Evolutionary conservation across 2,888 invertebrate genomes (phyloP), one percentile per base, ranked within the genome.

Genomic region (Drosophila lutescens): DNA sequence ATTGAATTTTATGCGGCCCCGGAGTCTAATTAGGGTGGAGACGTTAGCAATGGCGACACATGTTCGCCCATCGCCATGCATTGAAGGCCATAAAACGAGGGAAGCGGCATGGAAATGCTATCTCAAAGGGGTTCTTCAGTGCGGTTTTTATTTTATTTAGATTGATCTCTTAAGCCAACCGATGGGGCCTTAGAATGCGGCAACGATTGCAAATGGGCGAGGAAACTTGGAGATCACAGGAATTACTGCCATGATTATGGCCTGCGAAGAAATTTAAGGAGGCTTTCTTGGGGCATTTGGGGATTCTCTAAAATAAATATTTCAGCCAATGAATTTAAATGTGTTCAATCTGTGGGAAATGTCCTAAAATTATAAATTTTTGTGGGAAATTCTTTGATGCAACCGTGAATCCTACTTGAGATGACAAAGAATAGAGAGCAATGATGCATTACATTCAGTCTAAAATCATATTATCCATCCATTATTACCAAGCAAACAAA

Each of bases 1-100:
- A 88, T 83, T 83, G 74, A 83, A 72, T 83, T 88, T 84, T 67
- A 88, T 83, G 60, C 59, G 81, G 57, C 83, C 88, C 81, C 86
- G 53, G 77, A 68, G 88, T 68, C 67, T 83, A 83, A 83, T 83
- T 83, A 86, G 76, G 53, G 70, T 57, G 44, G 40, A 49, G 54
- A 53, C 50, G 50, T 34, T 59, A 34, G 69, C 53, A 46, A 44
- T 34, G 65, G 70, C 78, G 65, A 76, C 80, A 86, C 53, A 88
- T 86, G 84, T 65, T 67, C 68, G 69, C 67, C 61, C 70, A 26
- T 26, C 26, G 26, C 26, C 0, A 26, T 26, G 6, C 26, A 53
- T 49, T 66, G 46, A 36, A 62, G 63, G 69, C 57, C 63, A 84
- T 87, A 74, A 81, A 80, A 77, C 23, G 9, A 26, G 26, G 38